A percentile compares a stretch with the other conserved stretches of the same genome.
Conservation (phyloP, 2,113 vertebrate genomes). For the Actenoides lindsayi region DNA sequence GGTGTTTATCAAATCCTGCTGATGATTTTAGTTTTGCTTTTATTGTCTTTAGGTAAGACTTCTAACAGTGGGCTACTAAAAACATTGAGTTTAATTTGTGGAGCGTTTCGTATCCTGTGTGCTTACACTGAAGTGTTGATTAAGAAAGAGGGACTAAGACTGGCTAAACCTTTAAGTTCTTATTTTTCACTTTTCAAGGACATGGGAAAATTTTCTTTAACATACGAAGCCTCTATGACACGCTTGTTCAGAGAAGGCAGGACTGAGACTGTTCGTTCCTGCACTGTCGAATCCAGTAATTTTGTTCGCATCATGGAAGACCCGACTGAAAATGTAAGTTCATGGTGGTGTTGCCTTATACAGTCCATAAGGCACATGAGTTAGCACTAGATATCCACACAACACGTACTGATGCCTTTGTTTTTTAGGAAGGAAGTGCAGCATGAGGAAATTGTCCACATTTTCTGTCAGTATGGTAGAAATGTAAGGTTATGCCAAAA, state of each 20-base stretch:
- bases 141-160: not conserved
- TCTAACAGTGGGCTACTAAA: not conserved
- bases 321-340: slow-evolving; percentile 80
- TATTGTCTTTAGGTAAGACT: not conserved
- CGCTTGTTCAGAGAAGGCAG: slow-evolving; percentile 96
- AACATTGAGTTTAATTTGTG: not conserved
- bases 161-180: not conserved
- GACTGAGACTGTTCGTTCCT: slow-evolving; percentile 96
- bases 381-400: rapidly evolving
- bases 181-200: slow-evolving; percentile 76
- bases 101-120: not conserved
- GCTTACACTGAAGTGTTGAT: not conserved
- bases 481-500: not conserved
- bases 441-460: not conserved
- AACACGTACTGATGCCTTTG: not conserved
- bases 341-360: not conserved
- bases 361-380: not conserved
- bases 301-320: slow-evolving; percentile 90
- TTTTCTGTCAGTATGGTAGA: not conserved
- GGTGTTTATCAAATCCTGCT: not conserved
- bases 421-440: not conserved
- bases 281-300: slow-evolving; percentile 83
- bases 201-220: slow-evolving; percentile 94
- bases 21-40: not conserved
- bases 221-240: slow-evolving; percentile 97